phyloP scores from a whole-genome alignment of 2,888 invertebrate species.

The Mallateleia sp. region DNA sequence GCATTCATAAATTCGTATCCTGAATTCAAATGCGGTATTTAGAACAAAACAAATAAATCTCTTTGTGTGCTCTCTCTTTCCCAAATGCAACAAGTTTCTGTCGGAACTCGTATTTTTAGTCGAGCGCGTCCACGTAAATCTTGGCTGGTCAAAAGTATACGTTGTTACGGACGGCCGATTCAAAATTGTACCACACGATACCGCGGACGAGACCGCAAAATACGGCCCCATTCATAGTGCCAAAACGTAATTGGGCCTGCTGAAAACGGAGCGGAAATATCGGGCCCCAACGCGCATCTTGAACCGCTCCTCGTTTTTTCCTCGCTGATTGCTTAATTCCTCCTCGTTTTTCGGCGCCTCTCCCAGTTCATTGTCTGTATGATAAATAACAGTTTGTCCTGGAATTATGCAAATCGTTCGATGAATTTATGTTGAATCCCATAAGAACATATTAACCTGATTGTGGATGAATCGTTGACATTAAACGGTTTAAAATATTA shows the following conservation, averaged over 20 bases:
- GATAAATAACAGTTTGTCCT: slow-evolving; percentile 49
- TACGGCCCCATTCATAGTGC: no score
- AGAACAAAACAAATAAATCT: slow-evolving; percentile 42
- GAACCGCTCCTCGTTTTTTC: no score
- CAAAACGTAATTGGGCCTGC: no score
- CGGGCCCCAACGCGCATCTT: no score
- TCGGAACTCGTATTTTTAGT: slow-evolving; percentile 35
- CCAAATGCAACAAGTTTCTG: slow-evolving; percentile 43
- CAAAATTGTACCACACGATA: slow-evolving; percentile 24
- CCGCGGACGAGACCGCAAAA: slow-evolving; percentile 79
- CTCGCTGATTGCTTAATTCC: slow-evolving; percentile 68
- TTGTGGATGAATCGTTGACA: neutral
- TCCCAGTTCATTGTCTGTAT: slow-evolving; percentile 54
- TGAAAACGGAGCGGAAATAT: no score
- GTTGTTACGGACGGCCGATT: slow-evolving; percentile 28
- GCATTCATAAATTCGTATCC: neutral
- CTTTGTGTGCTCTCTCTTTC: slow-evolving; percentile 4
- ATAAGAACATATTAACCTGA: slow-evolving; percentile 46
- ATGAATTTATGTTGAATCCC: slow-evolving; percentile 47
- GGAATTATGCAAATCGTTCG: slow-evolving; percentile 55
- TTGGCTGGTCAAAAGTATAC: slow-evolving; percentile 30
- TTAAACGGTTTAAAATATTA: neutral
- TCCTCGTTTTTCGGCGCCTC: slow-evolving; percentile 47
- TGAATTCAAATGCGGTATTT: slow-evolving; percentile 11
- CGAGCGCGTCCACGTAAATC: slow-evolving; percentile 23